Evolutionary conservation across 2,797 vertebrate genomes (phyloP), one percentile per base, ranked within the genome.

Genomic region (Urosaurus nigricauda): DNA sequence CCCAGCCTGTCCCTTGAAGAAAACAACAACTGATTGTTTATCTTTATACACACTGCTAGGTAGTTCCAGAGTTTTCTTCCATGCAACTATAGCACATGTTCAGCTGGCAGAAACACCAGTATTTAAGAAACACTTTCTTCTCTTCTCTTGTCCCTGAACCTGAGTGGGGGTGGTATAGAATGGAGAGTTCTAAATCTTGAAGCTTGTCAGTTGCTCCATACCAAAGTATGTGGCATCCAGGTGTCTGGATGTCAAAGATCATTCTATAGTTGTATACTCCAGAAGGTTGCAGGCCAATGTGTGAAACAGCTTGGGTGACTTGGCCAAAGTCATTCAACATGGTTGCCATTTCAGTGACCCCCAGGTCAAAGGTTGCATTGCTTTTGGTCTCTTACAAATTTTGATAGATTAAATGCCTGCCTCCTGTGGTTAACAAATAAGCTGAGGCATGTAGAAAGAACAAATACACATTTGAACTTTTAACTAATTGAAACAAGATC

Each of bases 211-310:
- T 94, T 96, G 94, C 93, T 96, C 96, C 91, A 95, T 95, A 96
- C 92, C 93, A 96, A 96, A 96, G 92, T 96, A 96, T 97, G 96
- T 88, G 90, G 90, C 92, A 94, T 43, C 73, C 96, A 97, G 96
- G 96, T 97, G 97, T 95, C 93, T 95, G 90, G 83, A 93, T 94
- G 96, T 97, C 97, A 97, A 96, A 97, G 97, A 96, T 96, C 96
- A 51, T 91, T 91, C 90, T 93, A 87, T 87, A 90, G 82, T 92
- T 95, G 91, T 93, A 94, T 90, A 92, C 93, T 95, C 95, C 96
- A 92, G 92, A 93, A 95, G 94, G 60, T 90, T 79, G 26, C 8
- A 89, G 91, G 89, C 91, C 95, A 94, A 95, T 94, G 90, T 51
- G 93, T 87, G 83, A 88, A 94, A 89, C 91, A 92, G 93, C 74